Base-by-base conservation (phyloP, 2,888 invertebrate genomes). In the Pseudanteris insignis region DNA sequence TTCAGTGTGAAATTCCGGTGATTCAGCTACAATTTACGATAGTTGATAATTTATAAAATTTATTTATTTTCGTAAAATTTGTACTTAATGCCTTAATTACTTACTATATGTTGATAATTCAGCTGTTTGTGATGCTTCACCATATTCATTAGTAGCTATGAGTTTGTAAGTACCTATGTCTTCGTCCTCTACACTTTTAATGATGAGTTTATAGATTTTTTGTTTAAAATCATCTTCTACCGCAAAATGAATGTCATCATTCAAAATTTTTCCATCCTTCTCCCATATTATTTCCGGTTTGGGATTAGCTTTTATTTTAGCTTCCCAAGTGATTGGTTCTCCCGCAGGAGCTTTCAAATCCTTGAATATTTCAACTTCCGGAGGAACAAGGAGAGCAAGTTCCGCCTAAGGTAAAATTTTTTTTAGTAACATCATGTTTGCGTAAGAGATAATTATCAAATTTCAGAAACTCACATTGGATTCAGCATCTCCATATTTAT, bases 271-370 rank as follows among this genome's bases (percentile, higher is more conserved):
- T 8, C 86, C 88, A 66, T 88, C 86, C 75, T 87, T 89, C 26
- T 63, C 60, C 95, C 96, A 97, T 68, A 89, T 86, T 1, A 98
- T 87, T 66, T 89, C 89, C 1, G 97, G 94, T 64, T 89, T 86
- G 0, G 98, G 98, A 80, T 94, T 94, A 13, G 96, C 94, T 69
- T 89, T 88, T 1, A 97, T 88, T 29, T 89, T 85, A 24, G 90
- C 91, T 68, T 90, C 87, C 76, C 97, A 89, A 60, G 87, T 86
- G 13, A 90, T 88, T 15, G 88, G 86, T 70, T 92, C 90, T 46
- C 88, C 91, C 1, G 93, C 92, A 55, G 88, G 85, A 1, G 88
- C 88, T 13, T 84, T 86, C 32, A 89, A 83, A 74, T 92, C 91
- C 67, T 86, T 86, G 34, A 92, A 84, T 0, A 88, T 88, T 54